These are phyloP conservation scores for Barypeithes pellucidus DNA, from an alignment of 2,888 invertebrate species.

Conservation along the genomic window DNA sequence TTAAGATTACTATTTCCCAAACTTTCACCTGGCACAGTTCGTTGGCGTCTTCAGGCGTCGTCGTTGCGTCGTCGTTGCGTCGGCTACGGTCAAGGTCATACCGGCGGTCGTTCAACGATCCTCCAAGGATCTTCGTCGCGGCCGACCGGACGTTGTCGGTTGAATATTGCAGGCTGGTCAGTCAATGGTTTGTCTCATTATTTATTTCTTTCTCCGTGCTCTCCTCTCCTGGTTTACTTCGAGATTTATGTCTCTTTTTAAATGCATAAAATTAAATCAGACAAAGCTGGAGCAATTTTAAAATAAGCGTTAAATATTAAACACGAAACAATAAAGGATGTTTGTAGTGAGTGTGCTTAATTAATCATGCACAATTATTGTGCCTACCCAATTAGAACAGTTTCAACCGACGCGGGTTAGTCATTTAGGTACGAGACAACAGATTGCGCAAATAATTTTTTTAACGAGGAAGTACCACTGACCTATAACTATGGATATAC, in stretches of 20 bases:
- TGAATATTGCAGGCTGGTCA: constrained; percentile 22
- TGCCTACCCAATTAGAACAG: neutral
- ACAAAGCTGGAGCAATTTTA: neutral
- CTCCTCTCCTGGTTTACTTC: constrained; percentile 20
- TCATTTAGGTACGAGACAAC: too few species aligned
- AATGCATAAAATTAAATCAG: neutral
- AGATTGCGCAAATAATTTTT: too few species aligned
- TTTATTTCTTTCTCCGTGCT: constrained; percentile 25
- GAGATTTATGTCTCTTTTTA: constrained; percentile 17
- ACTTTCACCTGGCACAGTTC: constrained; percentile 18
- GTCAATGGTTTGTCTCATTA: constrained; percentile 27
- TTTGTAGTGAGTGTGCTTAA: neutral
- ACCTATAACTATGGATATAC: too few species aligned
- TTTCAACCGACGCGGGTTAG: too few species aligned
- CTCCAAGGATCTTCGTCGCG: constrained; percentile 48
- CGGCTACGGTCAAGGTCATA: constrained; percentile 46
- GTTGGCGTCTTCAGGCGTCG: constrained; percentile 25
- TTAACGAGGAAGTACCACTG: too few species aligned
- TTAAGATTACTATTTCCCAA: too few species aligned
- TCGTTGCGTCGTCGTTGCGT: too few species aligned
- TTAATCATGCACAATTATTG: neutral
- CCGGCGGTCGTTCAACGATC: constrained; percentile 51
- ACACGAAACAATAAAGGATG: neutral
- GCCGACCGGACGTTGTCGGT: constrained; percentile 39
- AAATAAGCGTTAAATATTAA: neutral